Evolutionary conservation across 2,113 vertebrate genomes (phyloP), one percentile per base, ranked within the genome.

Genomic region (Elaphurus davidianus): DNA sequence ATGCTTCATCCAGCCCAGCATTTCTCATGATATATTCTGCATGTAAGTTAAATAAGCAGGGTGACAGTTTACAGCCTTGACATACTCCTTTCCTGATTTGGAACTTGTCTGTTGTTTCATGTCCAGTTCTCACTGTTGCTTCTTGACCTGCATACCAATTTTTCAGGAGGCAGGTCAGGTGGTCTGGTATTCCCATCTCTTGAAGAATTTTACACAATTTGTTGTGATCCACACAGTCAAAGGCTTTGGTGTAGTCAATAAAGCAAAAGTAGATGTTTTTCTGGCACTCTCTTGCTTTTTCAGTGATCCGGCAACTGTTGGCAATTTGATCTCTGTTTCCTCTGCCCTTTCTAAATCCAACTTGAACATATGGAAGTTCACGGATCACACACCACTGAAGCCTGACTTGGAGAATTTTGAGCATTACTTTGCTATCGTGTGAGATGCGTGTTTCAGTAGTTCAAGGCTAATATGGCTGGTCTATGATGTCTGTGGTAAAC

Each of bases 71-170:
- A 71, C 19, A 40, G 67, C n/a, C n/a, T 71, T 71, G n/a, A 40
- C 0, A 0, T 40, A 40, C 5, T 40, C n/a, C n/a, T 71, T 71
- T 40, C 67, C 67, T 0, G 0, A 71, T 40, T 71, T 71, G 5
- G 9, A 71, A 71, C n/a, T 10, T 40, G n/a, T 71, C 19, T 40
- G 19, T 71, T 71, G 67, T 71, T 40, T 12, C 9, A 23, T 40
- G n/a, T 71, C n/a, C n/a, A 40, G n/a, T 40, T 71, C 67, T 23
- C 1, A 23, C 67, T 23, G 19, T 71, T 71, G 67, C 67, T 71
- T 36, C 67, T 71, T 71, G n/a, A 71, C n/a, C 19, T 71, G 10
- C n/a, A 71, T 23, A 40, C 67, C n/a, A 0, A 12, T 71, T 71
- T 71, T n/a, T 71, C 19, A 40, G n/a, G n/a, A 40, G n/a, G 19